Base-by-base conservation (phyloP, 2,797 vertebrate genomes). In the Tiaroga cobitis region DNA sequence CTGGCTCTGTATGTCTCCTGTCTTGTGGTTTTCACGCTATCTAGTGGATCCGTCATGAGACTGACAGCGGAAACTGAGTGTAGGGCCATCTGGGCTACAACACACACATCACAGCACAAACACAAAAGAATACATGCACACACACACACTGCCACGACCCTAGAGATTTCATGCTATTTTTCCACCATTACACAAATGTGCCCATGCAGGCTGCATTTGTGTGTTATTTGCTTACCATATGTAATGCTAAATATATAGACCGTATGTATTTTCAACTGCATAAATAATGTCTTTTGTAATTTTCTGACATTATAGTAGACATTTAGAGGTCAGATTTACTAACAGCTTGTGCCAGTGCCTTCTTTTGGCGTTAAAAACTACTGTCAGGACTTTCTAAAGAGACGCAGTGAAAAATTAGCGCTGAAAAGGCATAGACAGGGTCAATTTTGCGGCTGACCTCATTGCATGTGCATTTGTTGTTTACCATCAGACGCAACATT, bases 1-100 rank as follows among this genome's bases (percentile, higher is more conserved):
- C 61, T 41, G 67, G 39, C 76, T 51, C 76, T 9, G 56, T 26
- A 46, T 49, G 54, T 63, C 49, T 81, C 15, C 37, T n/a, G 8
- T 81, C 59, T 80, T 49, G 32, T 49, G 56, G 43, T 65, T 67
- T 54, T 81, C 72, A 69, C 63, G 19, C 61, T 56, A 86, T 67
- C 88, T 84, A 32, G 73, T 72, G 80, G 86, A 87, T 87, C 82
- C 63, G 75, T 75, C 61, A 79, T 72, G 78, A 80, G 63, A 78
- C 54, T 86, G 84, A 88, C 84, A 86, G 84, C 78, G 82, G 89
- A 65, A 88, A 87, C 63, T 80, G 70, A 87, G 73, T 69, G 70
- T 75, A 81, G 49, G 81, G 86, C 89, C 89, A 90, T 90, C 89
- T 90, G 89, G 88, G 79, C 82, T 59, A 24, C 34, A n/a, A 82